Base-by-base conservation (phyloP, 1,140 invertebrate species). In the Pararge aegeria region DNA sequence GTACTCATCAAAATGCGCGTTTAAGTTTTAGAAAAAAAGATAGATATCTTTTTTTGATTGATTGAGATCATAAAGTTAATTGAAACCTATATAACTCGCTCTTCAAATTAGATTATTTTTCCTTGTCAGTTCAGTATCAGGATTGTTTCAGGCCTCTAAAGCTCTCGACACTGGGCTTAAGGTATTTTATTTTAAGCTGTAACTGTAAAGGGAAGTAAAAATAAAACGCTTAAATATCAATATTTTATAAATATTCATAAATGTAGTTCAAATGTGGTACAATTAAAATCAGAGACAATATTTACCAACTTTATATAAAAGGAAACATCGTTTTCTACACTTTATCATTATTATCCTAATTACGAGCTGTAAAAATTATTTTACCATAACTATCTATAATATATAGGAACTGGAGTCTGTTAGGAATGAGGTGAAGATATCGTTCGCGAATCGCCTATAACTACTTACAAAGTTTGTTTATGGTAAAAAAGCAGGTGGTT, bases 231-330 rank as follows among this genome's bases (percentile, higher is more conserved):
- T 55, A 53, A 62, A 62, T 83, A 85, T 83, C 80, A 87, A 87
- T 89, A 74, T 87, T 89, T 89, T 89, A 87, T 89, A 89, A 89
- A 89, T 89, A 87, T 87, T 87, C 81, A 78, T 86, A 87, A 87
- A 85, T 89, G 84, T 86, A 87, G 76, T 77, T 89, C 84, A 86
- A 89, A 89, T 87, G 82, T 86, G 78, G 78, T 83, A 89, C 83
- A 87, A 85, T 89, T 85, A 83, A 89, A 89, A 87, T 87, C 78
- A 85, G 81, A 83, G 75, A 80, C 82, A 86, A 89, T 82, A 82
- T 81, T 83, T 81, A 83, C 80, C 77, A 81, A 86, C 78, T 80
- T 89, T 78, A 87, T 86, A 84, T 82, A 71, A 87, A 87, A 84
- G 75, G 80, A 89, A 86, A 86, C 76, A 77, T 80, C 75, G 79